Base-by-base conservation (phyloP, 2,888 invertebrate species). In the Chouioia cunea region DNA sequence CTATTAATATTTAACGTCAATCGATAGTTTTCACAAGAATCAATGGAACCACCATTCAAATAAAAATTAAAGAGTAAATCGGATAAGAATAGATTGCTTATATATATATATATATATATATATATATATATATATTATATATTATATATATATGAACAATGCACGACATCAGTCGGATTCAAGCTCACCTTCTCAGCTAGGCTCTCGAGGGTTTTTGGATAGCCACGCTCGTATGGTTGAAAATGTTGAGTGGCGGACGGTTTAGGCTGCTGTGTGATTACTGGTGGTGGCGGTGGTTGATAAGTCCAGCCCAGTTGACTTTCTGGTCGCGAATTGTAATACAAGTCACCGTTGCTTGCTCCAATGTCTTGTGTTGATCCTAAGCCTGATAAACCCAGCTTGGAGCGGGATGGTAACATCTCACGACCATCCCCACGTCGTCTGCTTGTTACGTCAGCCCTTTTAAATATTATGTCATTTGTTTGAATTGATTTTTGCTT, bases 221-320 rank as follows among this genome's bases (percentile, higher is more conserved):
- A 93, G 3, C 90, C 91, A 74, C 95, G 90, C 83, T 96, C 95
- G 86, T 95, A 96, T 6, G 95, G 94, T 74, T 94, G 94, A 86
- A 95, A 96, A 81, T 95, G 92, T 76, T 94, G 93, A 74, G 88
- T 87, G 74, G 88, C 87, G 18, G 93, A 91, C 58, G 88, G 86
- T 83, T 95, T 94, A 0, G 96, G 96, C 85, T 96, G 96, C 83
- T 96, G 95, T 16, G 96, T 96, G 76, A 96, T 95, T 16, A 96
- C 95, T 10, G 93, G 93, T 10, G 95, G 88, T 22, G 88, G 95
- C 15, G 94, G 94, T 8, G 95, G 95, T 77, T 93, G 92, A 83
- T 93, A 93, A 56, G 85, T 80, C 85, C 85, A 85, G 57, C 72
- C 70, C 12, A 74, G 54, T 65, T 83, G 84, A 20, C 83, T 83